Percentiles rank a stretch among this genome's conserved stretches.
phyloP scores from a whole-genome alignment of 2,797 vertebrate species.

The Halcyon smyrnensis region DNA sequence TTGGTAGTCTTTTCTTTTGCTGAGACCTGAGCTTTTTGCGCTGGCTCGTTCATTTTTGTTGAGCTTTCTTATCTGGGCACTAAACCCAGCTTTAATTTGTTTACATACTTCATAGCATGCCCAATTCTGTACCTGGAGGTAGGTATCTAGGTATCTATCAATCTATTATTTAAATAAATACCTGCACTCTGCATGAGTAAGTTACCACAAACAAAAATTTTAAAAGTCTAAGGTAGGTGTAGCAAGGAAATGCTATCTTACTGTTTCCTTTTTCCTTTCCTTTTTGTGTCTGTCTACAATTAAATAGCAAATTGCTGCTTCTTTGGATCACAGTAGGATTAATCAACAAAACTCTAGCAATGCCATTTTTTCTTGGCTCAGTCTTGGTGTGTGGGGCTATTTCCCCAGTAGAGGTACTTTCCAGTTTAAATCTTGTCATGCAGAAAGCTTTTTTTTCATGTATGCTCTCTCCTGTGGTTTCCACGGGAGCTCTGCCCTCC shows the following conservation, averaged over 20 bases:
- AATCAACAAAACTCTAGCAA: slow-evolving; percentile 8
- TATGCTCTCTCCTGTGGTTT: slow-evolving; percentile 59
- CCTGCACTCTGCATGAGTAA: not conserved
- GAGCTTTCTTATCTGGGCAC: not conserved
- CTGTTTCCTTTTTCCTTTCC: not conserved
- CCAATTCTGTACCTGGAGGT: slow-evolving; percentile 13
- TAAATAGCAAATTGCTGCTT: slow-evolving; percentile 20
- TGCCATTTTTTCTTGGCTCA: slow-evolving; percentile 1
- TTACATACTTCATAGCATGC: slow-evolving; percentile 4
- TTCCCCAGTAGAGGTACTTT: slow-evolving; percentile 57
- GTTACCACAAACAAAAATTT: not conserved
- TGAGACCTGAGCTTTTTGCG: not conserved
- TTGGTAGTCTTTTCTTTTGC: not conserved
- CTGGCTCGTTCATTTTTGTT: slow-evolving; percentile 5
- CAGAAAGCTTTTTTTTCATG: slow-evolving; percentile 58
- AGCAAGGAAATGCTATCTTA: not conserved
- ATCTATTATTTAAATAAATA: slow-evolving; percentile 42
- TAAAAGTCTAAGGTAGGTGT: not conserved
- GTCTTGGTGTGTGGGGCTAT: slow-evolving; percentile 16
- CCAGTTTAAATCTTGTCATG: slow-evolving; percentile 49
- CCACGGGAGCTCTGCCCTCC: slow-evolving; percentile 22
- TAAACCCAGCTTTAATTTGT: slow-evolving; percentile 39
- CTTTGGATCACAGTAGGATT: not conserved
- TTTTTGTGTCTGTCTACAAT: not conserved
- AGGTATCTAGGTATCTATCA: not conserved